phyloP scores from a whole-genome alignment of 2,888 invertebrate species.

The Lydus trimaculatus region DNA sequence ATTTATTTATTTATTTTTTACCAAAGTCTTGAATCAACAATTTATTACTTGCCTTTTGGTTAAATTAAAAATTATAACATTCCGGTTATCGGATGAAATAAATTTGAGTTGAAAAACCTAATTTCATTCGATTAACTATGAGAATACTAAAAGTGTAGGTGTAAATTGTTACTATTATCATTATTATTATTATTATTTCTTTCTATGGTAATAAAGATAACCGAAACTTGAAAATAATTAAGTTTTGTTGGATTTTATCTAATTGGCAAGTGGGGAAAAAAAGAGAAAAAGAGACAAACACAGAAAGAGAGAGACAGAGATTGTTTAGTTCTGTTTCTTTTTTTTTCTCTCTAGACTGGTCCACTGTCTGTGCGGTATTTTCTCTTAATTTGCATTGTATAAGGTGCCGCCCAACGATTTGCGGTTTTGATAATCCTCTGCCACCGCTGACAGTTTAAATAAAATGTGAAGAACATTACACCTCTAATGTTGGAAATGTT shows the following conservation, averaged over 20 bases:
- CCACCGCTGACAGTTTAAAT: slow-evolving; percentile 13
- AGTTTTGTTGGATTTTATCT: background rate
- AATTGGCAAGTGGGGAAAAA: background rate
- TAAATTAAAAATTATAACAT: slow-evolving; percentile 2
- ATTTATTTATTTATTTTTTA: background rate
- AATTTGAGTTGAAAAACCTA: background rate
- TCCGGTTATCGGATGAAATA: background rate
- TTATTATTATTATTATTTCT: background rate
- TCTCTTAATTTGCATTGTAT: slow-evolving; percentile 16
- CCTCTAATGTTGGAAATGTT: slow-evolving; percentile 3
- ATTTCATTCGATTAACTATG: background rate
- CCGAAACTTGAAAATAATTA: background rate
- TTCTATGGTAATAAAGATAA: background rate
- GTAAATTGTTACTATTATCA: background rate
- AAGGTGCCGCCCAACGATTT: slow-evolving; percentile 17
- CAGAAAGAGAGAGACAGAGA: background rate
- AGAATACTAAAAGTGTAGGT: background rate
- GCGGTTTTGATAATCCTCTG: slow-evolving; percentile 14
- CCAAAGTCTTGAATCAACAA: background rate
- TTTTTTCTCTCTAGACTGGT: background rate
- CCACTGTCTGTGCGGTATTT: slow-evolving; percentile 2
- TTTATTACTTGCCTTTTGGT: background rate
- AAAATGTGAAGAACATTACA: slow-evolving; percentile 15
- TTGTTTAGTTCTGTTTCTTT: background rate
- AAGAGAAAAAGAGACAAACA: background rate